Percentiles rank a stretch among this genome's conserved stretches.
These are phyloP conservation scores for Himalopsyche tibetana DNA, from an alignment of 2,888 invertebrate genomes.

Conservation along the genomic window DNA sequence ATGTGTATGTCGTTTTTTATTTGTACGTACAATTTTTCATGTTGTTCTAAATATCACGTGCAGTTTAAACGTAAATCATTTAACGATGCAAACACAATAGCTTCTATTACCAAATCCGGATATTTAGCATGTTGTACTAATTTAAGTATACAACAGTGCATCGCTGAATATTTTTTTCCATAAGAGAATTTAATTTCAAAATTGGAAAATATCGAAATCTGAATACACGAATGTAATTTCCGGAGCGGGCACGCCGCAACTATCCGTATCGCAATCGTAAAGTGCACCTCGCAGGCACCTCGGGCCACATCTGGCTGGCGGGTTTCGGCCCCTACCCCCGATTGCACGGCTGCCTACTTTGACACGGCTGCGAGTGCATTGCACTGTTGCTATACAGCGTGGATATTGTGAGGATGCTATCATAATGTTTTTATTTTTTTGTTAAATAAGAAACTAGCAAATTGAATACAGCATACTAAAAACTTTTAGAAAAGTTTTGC, in stretches of 20 bases:
- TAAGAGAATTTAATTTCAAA: slow-evolving; percentile 2
- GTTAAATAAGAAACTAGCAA: neutral
- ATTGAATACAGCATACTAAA: neutral
- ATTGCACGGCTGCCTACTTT: slow-evolving; percentile 46
- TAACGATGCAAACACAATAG: neutral
- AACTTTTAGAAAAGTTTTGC: neutral
- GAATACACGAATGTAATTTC: slow-evolving; percentile 61
- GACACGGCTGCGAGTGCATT: slow-evolving; percentile 39
- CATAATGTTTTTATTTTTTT: neutral
- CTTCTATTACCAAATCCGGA: neutral
- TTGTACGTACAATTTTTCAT: no score
- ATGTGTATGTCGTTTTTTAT: no score
- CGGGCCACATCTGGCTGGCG: slow-evolving; percentile 58
- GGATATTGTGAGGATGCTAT: neutral
- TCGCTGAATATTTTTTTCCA: neutral
- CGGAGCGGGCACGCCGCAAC: slow-evolving; percentile 49
- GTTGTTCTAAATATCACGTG: no score
- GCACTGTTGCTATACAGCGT: slow-evolving; percentile 32
- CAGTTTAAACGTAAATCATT: neutral
- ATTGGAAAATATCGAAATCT: slow-evolving; percentile 57
- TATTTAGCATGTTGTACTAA: neutral
- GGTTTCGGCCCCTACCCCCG: slow-evolving; percentile 48
- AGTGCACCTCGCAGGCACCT: slow-evolving; percentile 47
- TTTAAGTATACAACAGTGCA: neutral
- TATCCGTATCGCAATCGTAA: slow-evolving; percentile 55